Conservation (phyloP, 2,888 invertebrate genomes). For the Drosophila formosana region DNA sequence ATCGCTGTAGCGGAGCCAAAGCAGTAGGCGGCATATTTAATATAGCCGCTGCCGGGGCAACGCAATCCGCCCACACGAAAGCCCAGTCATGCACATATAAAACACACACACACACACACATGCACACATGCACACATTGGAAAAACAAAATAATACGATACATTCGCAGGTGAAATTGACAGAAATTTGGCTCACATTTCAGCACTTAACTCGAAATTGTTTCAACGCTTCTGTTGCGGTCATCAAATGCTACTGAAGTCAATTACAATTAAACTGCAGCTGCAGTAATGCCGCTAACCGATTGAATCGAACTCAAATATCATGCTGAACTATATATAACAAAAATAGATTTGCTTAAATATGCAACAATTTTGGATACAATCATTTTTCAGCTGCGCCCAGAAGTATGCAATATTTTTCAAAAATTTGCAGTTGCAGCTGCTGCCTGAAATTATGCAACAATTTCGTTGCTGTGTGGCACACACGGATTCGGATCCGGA, state of each 20-base stretch:
- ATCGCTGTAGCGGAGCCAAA: conserved; percentile 22
- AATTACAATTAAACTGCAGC: not conserved
- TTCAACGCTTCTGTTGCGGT: not conserved
- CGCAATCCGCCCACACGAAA: conserved; percentile 48
- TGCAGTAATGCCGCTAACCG: not conserved
- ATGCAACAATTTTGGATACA: too few species aligned
- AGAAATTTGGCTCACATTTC: not conserved
- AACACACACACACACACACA: conserved; percentile 12
- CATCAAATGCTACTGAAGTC: not conserved
- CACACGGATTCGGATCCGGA: conserved; percentile 3
- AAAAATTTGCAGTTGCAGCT: not conserved
- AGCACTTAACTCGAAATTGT: not conserved
- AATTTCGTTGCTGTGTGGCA: not conserved
- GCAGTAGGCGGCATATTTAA: conserved; percentile 48
- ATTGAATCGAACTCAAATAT: not conserved
- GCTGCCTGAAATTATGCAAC: conserved; percentile 10
- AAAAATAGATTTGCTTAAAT: too few species aligned
- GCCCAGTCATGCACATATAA: conserved; percentile 10
- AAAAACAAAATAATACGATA: too few species aligned
- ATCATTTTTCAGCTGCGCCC: too few species aligned
- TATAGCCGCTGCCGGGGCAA: conserved; percentile 58
- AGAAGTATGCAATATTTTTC: too few species aligned
- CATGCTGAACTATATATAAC: too few species aligned
- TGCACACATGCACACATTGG: not conserved
- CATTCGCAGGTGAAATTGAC: not conserved